A percentile compares a stretch with the other conserved stretches of the same genome.
Conservation (phyloP, 2,797 vertebrate species). For the Danio jaintianensis region DNA sequence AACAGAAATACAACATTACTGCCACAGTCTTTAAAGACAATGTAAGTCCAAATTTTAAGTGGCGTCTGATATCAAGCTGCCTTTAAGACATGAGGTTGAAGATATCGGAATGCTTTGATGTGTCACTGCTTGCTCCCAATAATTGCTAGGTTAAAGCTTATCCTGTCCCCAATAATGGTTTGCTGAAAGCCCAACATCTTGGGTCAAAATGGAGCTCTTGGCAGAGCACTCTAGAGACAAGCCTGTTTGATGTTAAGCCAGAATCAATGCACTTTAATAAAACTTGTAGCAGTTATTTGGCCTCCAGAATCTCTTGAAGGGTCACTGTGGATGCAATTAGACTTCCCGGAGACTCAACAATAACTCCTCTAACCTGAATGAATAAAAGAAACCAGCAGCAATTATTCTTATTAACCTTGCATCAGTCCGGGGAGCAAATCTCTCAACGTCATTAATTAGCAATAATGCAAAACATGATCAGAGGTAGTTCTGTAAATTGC, state of each 20-base stretch:
- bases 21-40: slow-evolving; percentile 7
- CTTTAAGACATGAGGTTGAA: slow-evolving; percentile 12
- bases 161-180: slow-evolving; percentile 28
- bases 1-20: background rate
- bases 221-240: slow-evolving; percentile 33
- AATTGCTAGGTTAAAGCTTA: slow-evolving; percentile 35
- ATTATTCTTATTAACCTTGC: slow-evolving; percentile 24
- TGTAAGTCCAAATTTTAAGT: slow-evolving; percentile 3
- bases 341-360: background rate
- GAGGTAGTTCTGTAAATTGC: background rate
- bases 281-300: slow-evolving; percentile 28
- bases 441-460: background rate
- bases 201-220: slow-evolving; percentile 39
- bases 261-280: slow-evolving; percentile 45
- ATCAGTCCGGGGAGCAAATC: background rate
- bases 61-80: slow-evolving; percentile 13
- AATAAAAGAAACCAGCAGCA: slow-evolving; percentile 4
- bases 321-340: slow-evolving; percentile 3
- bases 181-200: slow-evolving; percentile 35
- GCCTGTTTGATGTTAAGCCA: slow-evolving; percentile 26
- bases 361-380: background rate
- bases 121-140: slow-evolving; percentile 16
- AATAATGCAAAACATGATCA: background rate
- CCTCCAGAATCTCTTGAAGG: background rate
- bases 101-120: slow-evolving; percentile 21